Base-by-base conservation (phyloP, 2,797 vertebrate genomes). In the Paedocypris micromegethes region DNA sequence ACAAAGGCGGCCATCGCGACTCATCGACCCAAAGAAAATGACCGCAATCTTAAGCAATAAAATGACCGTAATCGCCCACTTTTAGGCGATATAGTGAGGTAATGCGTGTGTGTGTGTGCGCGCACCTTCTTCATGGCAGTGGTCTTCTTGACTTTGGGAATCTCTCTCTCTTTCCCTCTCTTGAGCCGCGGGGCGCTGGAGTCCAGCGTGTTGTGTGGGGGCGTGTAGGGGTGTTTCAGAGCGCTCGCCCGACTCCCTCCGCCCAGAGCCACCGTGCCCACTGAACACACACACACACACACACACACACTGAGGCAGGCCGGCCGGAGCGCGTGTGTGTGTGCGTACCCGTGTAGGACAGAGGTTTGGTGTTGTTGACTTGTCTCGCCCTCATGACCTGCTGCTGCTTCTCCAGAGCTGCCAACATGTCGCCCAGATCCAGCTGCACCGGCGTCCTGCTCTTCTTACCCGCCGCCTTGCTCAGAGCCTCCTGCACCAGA, bases 41-140 rank as follows among this genome's bases (percentile, higher is more conserved):
- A n/a, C n/a, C n/a, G n/a, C n/a, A n/a, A n/a, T n/a, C n/a, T n/a
- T n/a, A n/a, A n/a, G n/a, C n/a, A n/a, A n/a, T n/a, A n/a, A n/a
- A n/a, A n/a, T n/a, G n/a, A n/a, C n/a, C n/a, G n/a, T n/a, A n/a
- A n/a, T n/a, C n/a, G n/a, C n/a, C n/a, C n/a, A n/a, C n/a, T n/a
- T n/a, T n/a, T n/a, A n/a, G n/a, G n/a, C n/a, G n/a, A n/a, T n/a
- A n/a, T n/a, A n/a, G n/a, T n/a, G n/a, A n/a, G n/a, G n/a, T n/a
- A n/a, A n/a, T 44, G 3, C n/a, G 62, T 4, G 0, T 45, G 5
- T 5, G 43, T 8, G 63, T 46, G 43, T 51, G 23, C 1, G 50
- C 9, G 50, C 78, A 98, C 97, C 94, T 99, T 98, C 85, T 99
- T 99, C 70, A 99, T 94, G 5, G 97, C 94, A 2, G 97, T 98